These are phyloP conservation scores for Synodontis membranacea DNA, from an alignment of 2,113 vertebrate species.

Conservation along the genomic window DNA sequence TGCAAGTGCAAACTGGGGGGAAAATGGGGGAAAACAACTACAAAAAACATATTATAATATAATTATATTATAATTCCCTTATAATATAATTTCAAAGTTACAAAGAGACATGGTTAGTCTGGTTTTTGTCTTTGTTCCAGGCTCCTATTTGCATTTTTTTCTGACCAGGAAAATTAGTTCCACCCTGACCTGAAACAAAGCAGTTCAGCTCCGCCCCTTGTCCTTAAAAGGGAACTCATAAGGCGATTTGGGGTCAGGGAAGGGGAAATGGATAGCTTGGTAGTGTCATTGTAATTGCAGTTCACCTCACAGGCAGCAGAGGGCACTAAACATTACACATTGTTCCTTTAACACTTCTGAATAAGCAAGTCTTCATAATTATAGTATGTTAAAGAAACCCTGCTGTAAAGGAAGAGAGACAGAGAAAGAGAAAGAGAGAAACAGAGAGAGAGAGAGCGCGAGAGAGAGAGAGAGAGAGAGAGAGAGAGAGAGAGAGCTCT, in stretches of 20 bases:
- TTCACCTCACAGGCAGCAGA: not conserved
- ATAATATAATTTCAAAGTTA: no score
- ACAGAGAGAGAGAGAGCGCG: no score
- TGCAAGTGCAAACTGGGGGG: not conserved
- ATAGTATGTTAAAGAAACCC: not conserved
- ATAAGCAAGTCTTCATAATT: not conserved
- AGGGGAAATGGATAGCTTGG: not conserved
- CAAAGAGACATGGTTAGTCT: no score
- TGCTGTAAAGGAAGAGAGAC: no score
- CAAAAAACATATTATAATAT: not conserved
- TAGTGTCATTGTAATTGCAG: not conserved
- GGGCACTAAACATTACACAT: not conserved
- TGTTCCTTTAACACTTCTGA: not conserved
- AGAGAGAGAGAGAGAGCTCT: no score
- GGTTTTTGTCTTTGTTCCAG: no score
- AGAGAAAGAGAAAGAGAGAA: no score
- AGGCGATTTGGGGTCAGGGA: not conserved
- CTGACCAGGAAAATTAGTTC: no score
- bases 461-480: no score
- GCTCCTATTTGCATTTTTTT: no score
- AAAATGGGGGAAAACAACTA: not conserved
- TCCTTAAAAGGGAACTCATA: not conserved
- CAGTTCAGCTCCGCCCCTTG: not conserved
- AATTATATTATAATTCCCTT: no score
- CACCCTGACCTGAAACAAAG: no score